These are phyloP conservation scores for Spisula subtruncata DNA, from an alignment of 2,888 invertebrate species.

Conservation along the genomic window DNA sequence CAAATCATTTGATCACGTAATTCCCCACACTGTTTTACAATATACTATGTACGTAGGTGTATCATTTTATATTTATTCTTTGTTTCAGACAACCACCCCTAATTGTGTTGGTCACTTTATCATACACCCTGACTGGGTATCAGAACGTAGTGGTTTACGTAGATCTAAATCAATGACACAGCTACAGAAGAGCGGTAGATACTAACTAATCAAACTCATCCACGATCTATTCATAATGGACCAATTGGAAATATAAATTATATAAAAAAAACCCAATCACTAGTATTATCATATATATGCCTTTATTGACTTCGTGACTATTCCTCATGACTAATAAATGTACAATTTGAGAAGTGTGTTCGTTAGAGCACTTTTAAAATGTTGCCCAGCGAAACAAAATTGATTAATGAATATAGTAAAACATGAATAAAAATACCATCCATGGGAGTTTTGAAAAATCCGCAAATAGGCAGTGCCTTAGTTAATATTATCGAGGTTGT, in stretches of 20 bases:
- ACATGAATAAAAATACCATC: no score
- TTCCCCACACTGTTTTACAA: no score
- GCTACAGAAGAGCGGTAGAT: neutral
- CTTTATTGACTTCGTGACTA: neutral
- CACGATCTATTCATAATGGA: no score
- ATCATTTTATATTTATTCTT: neutral
- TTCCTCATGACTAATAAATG: neutral
- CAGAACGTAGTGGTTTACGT: conserved; percentile 70
- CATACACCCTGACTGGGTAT: conserved; percentile 83
- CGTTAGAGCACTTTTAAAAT: neutral
- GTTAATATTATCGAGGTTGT: no score
- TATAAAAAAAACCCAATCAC: no score
- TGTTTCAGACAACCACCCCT: conserved; percentile 77
- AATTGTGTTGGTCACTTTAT: conserved; percentile 77
- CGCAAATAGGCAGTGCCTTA: no score
- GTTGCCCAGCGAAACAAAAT: neutral
- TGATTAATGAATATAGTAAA: no score
- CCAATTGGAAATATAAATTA: neutral
- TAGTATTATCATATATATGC: neutral
- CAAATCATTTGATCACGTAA: no score
- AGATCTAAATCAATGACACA: conserved; percentile 65
- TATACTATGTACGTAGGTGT: no score
- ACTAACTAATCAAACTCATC: neutral
- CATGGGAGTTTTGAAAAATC: no score
- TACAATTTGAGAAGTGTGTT: neutral